phyloP scores from a whole-genome alignment of 2,113 vertebrate genomes.

The Lichenostomus cassidix region DNA sequence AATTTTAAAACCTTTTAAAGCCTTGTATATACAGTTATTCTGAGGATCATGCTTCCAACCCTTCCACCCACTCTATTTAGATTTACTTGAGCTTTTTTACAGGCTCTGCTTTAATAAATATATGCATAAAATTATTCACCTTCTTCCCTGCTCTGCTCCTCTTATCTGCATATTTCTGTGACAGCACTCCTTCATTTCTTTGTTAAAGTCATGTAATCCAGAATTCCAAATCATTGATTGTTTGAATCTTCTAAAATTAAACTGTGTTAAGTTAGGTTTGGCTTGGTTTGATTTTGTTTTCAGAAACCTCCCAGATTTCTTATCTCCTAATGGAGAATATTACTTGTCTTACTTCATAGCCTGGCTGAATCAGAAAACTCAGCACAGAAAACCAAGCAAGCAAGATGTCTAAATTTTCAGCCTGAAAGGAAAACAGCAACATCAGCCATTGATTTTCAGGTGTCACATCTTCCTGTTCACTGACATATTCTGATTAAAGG shows the following conservation, averaged over 20 bases:
- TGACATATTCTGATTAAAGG: slow-evolving; percentile 39
- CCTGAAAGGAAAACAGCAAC: background rate
- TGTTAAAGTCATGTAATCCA: background rate
- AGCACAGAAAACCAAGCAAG: background rate
- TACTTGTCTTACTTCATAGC: background rate
- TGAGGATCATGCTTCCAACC: background rate
- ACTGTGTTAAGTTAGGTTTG: background rate
- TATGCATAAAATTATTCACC: background rate
- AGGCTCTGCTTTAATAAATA: slow-evolving; percentile 7
- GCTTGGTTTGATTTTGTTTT: background rate
- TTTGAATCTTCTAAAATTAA: background rate
- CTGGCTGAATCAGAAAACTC: background rate
- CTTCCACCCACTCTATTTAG: background rate
- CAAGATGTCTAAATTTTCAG: background rate
- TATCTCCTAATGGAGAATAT: background rate
- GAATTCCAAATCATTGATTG: background rate
- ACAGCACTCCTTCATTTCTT: background rate
- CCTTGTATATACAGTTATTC: background rate
- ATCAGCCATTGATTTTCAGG: slow-evolving; percentile 10
- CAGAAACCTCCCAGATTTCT: background rate
- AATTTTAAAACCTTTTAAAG: background rate
- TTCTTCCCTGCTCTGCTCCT: background rate
- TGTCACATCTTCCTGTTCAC: background rate
- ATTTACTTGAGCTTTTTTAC: background rate
- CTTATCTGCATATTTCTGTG: background rate